A percentile compares a stretch with the other conserved stretches of the same genome.
Conservation (phyloP, 2,888 invertebrate genomes). For the Argyresthia albistria region DNA sequence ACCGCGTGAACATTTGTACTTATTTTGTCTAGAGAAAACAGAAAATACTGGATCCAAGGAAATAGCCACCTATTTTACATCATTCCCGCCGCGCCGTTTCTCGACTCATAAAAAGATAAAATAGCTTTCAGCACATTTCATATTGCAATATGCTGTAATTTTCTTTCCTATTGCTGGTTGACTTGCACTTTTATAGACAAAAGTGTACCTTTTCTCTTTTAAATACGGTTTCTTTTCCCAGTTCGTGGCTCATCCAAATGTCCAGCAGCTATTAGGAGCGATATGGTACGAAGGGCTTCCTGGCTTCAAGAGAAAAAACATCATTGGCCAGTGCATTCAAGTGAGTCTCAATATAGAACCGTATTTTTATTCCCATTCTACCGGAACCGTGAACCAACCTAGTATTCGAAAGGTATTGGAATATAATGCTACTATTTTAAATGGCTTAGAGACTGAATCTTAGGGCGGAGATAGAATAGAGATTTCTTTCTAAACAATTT, state of each 20-base stretch:
- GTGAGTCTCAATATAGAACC: constrained; percentile 44
- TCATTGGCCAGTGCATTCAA: constrained; percentile 89
- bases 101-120: too few relatives aligned
- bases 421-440: too few relatives aligned
- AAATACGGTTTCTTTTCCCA: constrained; percentile 44
- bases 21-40: too few relatives aligned
- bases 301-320: constrained; percentile 93
- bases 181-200: not conserved
- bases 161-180: not conserved
- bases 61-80: not conserved
- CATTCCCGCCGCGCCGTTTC: too few relatives aligned
- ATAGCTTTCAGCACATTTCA: too few relatives aligned
- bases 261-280: constrained; percentile 94
- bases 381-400: too few relatives aligned
- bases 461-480: too few relatives aligned
- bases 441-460: too few relatives aligned
- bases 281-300: constrained; percentile 99
- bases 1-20: too few relatives aligned
- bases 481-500: too few relatives aligned
- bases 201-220: not conserved
- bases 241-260: constrained; percentile 99
- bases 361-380: too few relatives aligned
- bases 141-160: not conserved
- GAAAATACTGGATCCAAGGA: not conserved
- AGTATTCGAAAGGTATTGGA: too few relatives aligned